phyloP scores from a whole-genome alignment of 2,113 vertebrate genomes.

The Lasiurus borealis region DNA sequence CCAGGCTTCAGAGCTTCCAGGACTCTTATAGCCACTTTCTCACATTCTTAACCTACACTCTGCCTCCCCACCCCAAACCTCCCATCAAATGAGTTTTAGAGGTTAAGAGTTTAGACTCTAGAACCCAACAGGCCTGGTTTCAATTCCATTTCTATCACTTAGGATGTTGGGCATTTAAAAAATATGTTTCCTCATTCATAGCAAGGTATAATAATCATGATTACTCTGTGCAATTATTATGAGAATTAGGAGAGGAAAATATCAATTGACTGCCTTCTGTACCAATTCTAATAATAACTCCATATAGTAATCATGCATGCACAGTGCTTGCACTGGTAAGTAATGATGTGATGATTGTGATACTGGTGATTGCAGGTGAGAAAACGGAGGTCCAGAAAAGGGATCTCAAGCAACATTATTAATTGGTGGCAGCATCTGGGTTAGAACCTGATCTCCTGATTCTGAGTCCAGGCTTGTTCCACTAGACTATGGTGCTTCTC shows the following conservation, averaged over 20 bases:
- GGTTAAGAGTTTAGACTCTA: background rate
- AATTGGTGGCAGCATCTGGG: background rate
- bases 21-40: background rate
- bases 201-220: background rate
- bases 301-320: background rate
- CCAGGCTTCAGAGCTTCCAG: background rate
- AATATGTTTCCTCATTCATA: background rate
- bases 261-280: too few species aligned
- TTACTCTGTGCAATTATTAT: background rate
- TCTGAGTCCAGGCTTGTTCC: background rate
- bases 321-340: background rate
- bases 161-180: background rate
- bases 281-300: too few species aligned
- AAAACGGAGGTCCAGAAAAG: background rate
- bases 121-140: background rate
- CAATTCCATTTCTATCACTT: background rate
- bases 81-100: background rate
- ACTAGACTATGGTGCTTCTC: background rate
- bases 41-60: background rate
- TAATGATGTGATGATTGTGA: background rate
- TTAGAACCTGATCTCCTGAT: background rate
- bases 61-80: rapidly evolving
- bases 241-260: background rate
- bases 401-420: background rate
- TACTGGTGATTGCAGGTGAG: background rate